phyloP scores from a whole-genome alignment of 2,113 vertebrate species.

The Monopterus albus region DNA sequence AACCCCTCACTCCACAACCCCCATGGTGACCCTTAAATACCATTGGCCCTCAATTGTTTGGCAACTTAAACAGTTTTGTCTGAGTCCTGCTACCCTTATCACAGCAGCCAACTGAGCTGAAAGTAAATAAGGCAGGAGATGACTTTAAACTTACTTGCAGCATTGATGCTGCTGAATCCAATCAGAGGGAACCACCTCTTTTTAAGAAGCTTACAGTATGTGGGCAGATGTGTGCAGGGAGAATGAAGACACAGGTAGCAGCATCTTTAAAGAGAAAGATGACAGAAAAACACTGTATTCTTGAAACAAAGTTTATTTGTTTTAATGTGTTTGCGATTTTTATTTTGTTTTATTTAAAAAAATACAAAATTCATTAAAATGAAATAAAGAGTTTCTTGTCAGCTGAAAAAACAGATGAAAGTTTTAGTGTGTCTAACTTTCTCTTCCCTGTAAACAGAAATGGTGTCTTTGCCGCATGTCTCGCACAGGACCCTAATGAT shows the following conservation, averaged over 20 bases:
- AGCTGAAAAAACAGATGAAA: too few species aligned
- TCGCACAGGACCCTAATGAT: too few species aligned
- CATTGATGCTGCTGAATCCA: slow-evolving; percentile 10
- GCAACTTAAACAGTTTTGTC: slow-evolving; percentile 37
- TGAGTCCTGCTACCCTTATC: not conserved
- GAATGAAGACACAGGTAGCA: not conserved
- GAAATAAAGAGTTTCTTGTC: too few species aligned
- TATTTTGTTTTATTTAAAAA: too few species aligned
- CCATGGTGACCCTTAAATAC: slow-evolving; percentile 26
- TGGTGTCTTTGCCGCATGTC: too few species aligned
- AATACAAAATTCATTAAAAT: too few species aligned
- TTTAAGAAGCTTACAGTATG: slow-evolving; percentile 8
- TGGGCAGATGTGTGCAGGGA: not conserved
- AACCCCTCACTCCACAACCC: not conserved
- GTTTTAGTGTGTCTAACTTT: too few species aligned
- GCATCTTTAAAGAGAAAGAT: not conserved
- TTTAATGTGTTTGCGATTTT: too few species aligned
- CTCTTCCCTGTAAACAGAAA: too few species aligned
- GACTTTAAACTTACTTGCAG: not conserved
- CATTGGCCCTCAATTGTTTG: slow-evolving; percentile 18
- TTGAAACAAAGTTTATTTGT: too few species aligned
- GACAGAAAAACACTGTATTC: not conserved
- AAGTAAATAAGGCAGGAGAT: slow-evolving; percentile 9
- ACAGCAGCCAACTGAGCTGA: not conserved
- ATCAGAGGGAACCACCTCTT: not conserved